These are phyloP conservation scores for Echinarachnius parma DNA, from an alignment of 53 echinoderm and acorn worm genomes.

Conservation along the genomic window DNA sequence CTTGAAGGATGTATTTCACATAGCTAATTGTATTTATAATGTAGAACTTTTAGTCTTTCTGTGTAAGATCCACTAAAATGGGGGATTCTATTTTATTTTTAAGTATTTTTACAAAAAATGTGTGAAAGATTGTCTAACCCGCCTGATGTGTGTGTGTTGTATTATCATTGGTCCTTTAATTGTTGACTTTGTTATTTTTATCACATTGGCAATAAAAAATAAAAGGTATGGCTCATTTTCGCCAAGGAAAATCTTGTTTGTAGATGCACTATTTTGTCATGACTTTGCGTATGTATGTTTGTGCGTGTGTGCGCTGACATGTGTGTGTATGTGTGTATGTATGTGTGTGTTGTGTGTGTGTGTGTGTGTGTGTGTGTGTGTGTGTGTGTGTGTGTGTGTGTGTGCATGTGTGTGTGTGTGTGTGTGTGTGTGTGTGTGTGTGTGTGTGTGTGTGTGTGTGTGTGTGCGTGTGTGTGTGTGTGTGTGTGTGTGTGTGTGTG, in stretches of 20 bases:
- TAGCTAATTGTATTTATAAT: too few relatives aligned
- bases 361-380: constrained; percentile 1
- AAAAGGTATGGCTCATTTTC: constrained; percentile 32
- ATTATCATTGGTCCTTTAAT: constrained; percentile 11
- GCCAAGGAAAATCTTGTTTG: constrained; percentile 12
- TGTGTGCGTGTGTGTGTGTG: background rate
- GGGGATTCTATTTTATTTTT: too few relatives aligned
- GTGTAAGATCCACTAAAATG: too few relatives aligned
- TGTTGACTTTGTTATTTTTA: constrained; percentile 29
- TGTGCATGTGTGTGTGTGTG: background rate
- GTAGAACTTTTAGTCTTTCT: too few relatives aligned
- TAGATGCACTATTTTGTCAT: background rate
- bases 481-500: background rate
- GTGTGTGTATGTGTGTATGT: background rate
- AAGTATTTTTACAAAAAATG: constrained; percentile 5
- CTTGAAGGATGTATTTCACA: too few relatives aligned
- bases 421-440: background rate
- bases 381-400: background rate
- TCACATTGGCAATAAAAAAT: constrained; percentile 45
- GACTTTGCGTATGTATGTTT: too few relatives aligned
- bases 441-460: background rate
- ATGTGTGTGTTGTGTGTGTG: too few relatives aligned
- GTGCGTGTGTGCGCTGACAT: background rate
- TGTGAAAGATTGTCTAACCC: constrained; percentile 48
- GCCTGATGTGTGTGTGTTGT: constrained; percentile 48